phyloP scores from a whole-genome alignment of 1,140 invertebrate genomes.

The Bombus ignitus region DNA sequence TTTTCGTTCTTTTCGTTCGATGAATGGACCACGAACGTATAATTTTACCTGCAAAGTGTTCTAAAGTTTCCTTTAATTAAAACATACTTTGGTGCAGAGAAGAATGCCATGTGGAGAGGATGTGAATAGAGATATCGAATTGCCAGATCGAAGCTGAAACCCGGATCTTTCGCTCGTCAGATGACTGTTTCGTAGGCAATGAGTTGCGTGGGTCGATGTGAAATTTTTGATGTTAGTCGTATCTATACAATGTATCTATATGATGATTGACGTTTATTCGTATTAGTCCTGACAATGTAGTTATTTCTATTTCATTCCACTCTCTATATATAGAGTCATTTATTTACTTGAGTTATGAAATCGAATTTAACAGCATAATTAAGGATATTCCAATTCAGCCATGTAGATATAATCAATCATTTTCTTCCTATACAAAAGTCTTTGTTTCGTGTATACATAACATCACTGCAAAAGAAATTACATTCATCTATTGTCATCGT shows the following conservation, averaged over 20 bases:
- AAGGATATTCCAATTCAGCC: too few relatives aligned
- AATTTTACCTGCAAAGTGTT: neutral
- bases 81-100: too few relatives aligned
- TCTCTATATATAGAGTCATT: neutral
- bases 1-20: neutral
- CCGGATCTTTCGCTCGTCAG: neutral
- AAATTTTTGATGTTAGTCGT: neutral
- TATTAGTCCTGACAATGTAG: neutral
- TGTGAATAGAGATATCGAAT: neutral
- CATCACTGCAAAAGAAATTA: neutral
- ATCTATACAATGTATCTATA: neutral
- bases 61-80: neutral
- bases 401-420: neutral
- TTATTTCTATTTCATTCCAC: neutral
- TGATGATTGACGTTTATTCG: neutral
- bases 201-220: neutral
- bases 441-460: neutral
- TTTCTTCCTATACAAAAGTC: neutral
- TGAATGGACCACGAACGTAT: neutral
- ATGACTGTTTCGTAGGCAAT: neutral
- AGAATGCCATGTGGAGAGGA: neutral
- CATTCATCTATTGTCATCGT: neutral
- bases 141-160: neutral
- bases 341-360: neutral
- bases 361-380: neutral